Conservation (phyloP, 2,797 vertebrate genomes). For the Acanthurus leucopareius region DNA sequence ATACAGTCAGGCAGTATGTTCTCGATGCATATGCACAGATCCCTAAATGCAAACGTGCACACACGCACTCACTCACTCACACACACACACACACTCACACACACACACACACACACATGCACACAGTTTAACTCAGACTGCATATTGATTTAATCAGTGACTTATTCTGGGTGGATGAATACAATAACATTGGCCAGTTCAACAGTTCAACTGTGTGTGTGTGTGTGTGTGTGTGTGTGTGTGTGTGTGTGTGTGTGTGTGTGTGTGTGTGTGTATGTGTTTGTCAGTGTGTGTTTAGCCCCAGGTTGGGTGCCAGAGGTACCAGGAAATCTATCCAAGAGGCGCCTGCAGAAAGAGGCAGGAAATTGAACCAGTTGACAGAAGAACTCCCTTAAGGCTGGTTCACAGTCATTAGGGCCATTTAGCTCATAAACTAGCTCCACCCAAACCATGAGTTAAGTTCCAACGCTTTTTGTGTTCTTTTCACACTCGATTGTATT, state of each 20-base stretch:
- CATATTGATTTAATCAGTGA: constrained; percentile 66
- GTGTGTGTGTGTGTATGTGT: not conserved
- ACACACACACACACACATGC: not conserved
- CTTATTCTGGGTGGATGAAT: constrained; percentile 31
- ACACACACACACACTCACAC: not conserved
- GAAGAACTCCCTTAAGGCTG: constrained; percentile 47
- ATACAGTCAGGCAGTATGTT: not conserved
- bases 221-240: constrained; percentile 2
- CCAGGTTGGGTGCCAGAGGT: constrained; percentile 45
- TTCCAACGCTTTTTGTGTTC: constrained; percentile 14
- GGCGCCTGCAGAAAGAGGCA: constrained; percentile 56
- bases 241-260: not conserved
- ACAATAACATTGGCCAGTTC: constrained; percentile 25
- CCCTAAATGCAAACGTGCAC: constrained; percentile 17
- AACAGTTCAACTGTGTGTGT: constrained; percentile 1
- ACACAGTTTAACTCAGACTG: constrained; percentile 39
- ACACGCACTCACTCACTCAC: not conserved
- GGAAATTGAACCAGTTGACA: constrained; percentile 62
- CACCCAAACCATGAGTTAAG: constrained; percentile 25
- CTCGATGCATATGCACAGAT: not conserved
- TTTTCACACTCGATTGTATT: not conserved
- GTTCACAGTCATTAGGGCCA: constrained; percentile 54
- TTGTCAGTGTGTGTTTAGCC: not conserved
- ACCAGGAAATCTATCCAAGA: constrained; percentile 56
- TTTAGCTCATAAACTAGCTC: constrained; percentile 45